Evolutionary conservation across 2,113 vertebrate genomes (phyloP).

Genomic region (Trematomus loennbergii): DNA sequence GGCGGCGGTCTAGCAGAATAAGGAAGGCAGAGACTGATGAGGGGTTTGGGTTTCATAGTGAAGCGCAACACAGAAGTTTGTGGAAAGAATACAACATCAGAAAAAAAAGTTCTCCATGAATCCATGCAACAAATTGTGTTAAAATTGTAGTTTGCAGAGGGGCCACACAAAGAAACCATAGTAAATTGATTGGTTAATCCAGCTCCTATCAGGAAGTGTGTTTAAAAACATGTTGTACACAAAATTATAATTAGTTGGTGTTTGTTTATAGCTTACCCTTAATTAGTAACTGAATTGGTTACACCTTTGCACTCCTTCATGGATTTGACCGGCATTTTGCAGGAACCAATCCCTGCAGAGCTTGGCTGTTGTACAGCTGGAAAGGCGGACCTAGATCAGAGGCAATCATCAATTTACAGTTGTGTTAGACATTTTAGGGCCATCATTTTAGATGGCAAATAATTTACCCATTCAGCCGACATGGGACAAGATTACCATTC

Average conservation of each 20-base stretch:
- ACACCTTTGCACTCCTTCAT: not conserved
- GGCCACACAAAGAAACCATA: too few species aligned
- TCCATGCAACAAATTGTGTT: not conserved
- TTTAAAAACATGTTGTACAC: not conserved
- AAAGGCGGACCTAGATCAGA: too few species aligned
- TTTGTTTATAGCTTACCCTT: not conserved
- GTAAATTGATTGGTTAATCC: not conserved
- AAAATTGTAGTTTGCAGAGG: not conserved
- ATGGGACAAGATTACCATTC: not conserved
- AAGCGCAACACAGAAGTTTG: not conserved
- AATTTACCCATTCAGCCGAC: too few species aligned
- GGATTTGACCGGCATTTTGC: not conserved
- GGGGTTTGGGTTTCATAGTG: not conserved
- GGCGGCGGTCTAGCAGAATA: not conserved
- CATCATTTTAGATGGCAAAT: too few species aligned
- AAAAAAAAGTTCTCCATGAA: not conserved
- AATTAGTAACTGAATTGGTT: not conserved
- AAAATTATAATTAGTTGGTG: not conserved
- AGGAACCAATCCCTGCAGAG: too few species aligned
- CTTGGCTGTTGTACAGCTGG: too few species aligned
- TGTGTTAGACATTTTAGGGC: too few species aligned
- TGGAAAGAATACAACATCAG: not conserved
- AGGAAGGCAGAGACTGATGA: constrained; percentile 11
- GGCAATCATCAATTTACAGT: too few species aligned
- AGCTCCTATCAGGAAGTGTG: not conserved